Evolutionary conservation across 1,140 invertebrate genomes (phyloP).

Genomic region (Magallana ariakensis): DNA sequence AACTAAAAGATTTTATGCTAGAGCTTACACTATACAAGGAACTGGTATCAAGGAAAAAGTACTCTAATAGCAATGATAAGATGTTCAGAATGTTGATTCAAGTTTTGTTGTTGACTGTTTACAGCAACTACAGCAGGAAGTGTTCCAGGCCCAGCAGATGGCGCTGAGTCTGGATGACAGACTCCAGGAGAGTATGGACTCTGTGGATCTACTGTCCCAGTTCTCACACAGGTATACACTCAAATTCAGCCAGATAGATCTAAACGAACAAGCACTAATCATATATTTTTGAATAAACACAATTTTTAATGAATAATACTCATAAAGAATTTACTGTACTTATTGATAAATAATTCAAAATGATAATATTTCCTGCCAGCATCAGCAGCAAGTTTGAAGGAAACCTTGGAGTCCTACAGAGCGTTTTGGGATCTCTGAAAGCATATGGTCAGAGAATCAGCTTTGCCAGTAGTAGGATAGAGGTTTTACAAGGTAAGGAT

Average conservation of each 20-base stretch:
- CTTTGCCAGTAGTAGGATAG: slow-evolving; percentile 71
- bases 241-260: neutral
- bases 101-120: neutral
- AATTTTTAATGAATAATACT: no score
- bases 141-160: slow-evolving; percentile 67
- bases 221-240: slow-evolving; percentile 62
- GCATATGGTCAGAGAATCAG: slow-evolving; percentile 71
- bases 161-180: slow-evolving; percentile 69
- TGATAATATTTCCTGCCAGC: slow-evolving; percentile 33
- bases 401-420: slow-evolving; percentile 57
- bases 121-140: slow-evolving; percentile 67
- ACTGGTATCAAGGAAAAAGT: no score
- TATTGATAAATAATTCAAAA: no score
- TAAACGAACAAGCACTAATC: no score
- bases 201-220: slow-evolving; percentile 56
- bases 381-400: slow-evolving; percentile 58
- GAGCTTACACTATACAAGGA: no score
- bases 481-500: slow-evolving; percentile 70
- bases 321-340: no score
- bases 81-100: no score
- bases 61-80: no score
- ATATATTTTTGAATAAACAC: no score
- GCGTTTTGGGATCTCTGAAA: slow-evolving; percentile 63
- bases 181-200: slow-evolving; percentile 57
- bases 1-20: no score